Conservation (phyloP, 2,888 invertebrate genomes). For the Imbricaverruca yamaguchii region DNA sequence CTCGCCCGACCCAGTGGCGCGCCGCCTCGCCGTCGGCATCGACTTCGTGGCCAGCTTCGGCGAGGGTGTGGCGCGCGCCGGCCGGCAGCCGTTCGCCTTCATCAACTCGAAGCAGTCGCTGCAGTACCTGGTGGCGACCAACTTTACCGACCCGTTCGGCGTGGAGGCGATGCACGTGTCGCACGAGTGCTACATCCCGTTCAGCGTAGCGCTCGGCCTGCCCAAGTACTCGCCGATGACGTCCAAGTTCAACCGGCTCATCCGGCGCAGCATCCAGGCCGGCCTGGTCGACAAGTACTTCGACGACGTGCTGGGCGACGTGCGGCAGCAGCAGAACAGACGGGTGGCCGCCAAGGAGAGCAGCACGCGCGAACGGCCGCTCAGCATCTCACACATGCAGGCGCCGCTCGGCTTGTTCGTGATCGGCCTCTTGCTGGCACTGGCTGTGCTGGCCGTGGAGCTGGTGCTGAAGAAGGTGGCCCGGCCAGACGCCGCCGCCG, state of each 20-base stretch:
- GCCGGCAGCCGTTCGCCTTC: conserved; percentile 31
- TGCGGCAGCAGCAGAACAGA: not conserved
- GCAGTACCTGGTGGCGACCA: conserved; percentile 30
- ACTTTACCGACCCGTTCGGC: conserved; percentile 30
- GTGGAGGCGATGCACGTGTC: conserved; percentile 30
- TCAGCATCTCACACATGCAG: not conserved
- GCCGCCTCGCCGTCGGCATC: conserved; percentile 29
- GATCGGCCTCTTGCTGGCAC: not conserved
- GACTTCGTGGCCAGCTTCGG: conserved; percentile 29
- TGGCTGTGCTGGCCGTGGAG: not conserved
- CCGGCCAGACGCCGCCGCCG: no score
- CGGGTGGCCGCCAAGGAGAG: not conserved
- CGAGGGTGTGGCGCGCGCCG: conserved; percentile 26
- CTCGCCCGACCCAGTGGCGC: conserved; percentile 31
- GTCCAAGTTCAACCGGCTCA: not conserved
- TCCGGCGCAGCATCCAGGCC: not conserved
- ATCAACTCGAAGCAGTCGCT: conserved; percentile 32
- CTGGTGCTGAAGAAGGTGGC: not conserved
- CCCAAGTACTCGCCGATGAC: conserved; percentile 16
- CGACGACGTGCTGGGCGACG: not conserved
- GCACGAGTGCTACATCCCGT: conserved; percentile 32
- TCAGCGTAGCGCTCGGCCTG: conserved; percentile 24
- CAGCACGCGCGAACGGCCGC: not conserved
- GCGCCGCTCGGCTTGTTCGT: not conserved
- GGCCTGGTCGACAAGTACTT: conserved; percentile 6